phyloP scores from a whole-genome alignment of 2,888 invertebrate genomes.

The Diarsia dahlii region DNA sequence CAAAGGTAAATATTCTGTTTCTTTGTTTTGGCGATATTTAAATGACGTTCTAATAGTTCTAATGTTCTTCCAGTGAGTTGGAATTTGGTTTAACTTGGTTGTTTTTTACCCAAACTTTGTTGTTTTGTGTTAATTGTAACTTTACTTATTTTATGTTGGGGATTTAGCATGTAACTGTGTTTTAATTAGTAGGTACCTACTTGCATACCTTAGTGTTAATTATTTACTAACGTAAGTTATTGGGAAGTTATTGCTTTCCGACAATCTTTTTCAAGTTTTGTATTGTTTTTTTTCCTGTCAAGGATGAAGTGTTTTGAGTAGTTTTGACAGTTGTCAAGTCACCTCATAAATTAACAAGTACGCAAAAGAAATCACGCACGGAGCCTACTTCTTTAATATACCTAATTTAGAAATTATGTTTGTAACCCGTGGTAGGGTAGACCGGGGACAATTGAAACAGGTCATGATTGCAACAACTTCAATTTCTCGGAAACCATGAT shows the following conservation, averaged over 20 bases:
- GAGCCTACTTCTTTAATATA: conserved; percentile 1
- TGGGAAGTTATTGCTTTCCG: background rate
- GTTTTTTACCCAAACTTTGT: background rate
- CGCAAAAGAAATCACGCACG: conserved; percentile 33
- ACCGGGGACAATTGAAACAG: too few relatives aligned
- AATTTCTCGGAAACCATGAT: too few relatives aligned
- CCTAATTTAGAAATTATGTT: background rate
- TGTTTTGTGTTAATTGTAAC: conserved; percentile 2
- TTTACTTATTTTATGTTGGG: background rate
- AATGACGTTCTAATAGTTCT: conserved; percentile 20
- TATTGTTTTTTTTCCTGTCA: conserved; percentile 25
- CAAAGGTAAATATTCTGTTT: conserved; percentile 64
- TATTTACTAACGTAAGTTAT: too few relatives aligned
- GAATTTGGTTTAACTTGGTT: conserved; percentile 10
- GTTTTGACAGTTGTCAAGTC: conserved; percentile 35
- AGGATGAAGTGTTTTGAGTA: background rate
- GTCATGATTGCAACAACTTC: too few relatives aligned
- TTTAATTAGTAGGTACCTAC: background rate
- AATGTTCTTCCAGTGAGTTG: conserved; percentile 35
- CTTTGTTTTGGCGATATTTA: conserved; percentile 40
- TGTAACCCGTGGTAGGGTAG: background rate
- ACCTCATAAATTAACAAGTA: background rate
- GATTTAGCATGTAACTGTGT: background rate
- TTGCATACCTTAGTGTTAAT: background rate
- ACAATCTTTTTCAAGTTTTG: background rate